Conservation (phyloP, 2,888 invertebrate genomes). For the Pollenia labialis region DNA sequence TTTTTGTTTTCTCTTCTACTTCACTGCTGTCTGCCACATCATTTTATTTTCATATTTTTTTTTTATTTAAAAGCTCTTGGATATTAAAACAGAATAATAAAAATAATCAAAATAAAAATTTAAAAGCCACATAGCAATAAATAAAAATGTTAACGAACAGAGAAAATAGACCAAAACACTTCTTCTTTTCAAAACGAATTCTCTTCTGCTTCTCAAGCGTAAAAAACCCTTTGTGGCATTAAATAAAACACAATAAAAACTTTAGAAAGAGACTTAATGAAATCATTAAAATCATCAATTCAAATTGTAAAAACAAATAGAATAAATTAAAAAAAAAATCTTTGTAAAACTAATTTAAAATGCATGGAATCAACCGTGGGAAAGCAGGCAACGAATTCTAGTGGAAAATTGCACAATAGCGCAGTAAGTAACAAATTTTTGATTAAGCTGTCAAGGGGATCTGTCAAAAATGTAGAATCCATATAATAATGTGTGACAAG, state of each 20-base stretch:
- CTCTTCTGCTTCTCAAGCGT: background rate
- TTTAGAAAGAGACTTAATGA: conserved; percentile 13
- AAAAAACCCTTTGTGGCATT: conserved; percentile 14
- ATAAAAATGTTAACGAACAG: conserved; percentile 20
- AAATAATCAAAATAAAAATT: conserved; percentile 39
- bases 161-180: conserved; percentile 1
- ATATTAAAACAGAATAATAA: conserved; percentile 30
- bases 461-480: too few relatives aligned
- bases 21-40: background rate
- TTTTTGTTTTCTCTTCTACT: background rate
- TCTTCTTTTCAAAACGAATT: background rate
- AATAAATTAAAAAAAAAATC: background rate
- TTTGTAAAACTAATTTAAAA: background rate
- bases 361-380: background rate
- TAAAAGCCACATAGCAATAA: conserved; percentile 22
- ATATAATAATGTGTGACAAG: too few relatives aligned
- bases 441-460: too few relatives aligned
- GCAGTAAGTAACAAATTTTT: too few relatives aligned
- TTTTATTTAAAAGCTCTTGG: background rate
- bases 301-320: conserved; percentile 15
- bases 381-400: too few relatives aligned
- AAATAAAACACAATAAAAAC: conserved; percentile 6
- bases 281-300: conserved; percentile 49
- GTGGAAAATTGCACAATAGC: too few relatives aligned
- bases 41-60: background rate